Evolutionary conservation across 2,888 invertebrate genomes (phyloP), one percentile per base, ranked within the genome.

Genomic region (Anthoptus insignis): DNA sequence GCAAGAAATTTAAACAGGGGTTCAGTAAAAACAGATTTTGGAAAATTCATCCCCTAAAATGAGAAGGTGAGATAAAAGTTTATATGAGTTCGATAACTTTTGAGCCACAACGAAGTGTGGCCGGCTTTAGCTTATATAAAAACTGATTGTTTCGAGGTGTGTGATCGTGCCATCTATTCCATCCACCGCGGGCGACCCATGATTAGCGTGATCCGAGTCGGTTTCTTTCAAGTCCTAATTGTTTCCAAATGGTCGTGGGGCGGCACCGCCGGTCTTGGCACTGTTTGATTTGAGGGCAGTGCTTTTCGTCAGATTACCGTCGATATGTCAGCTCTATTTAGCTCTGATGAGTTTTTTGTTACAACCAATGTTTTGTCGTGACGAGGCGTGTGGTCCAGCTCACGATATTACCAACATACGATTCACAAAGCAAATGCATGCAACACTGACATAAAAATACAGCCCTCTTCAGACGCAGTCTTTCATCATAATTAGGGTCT

Each of bases 221-320:
- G 72, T 60, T 21, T 65, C 72, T 68, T 72, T 70, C 59, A 61
- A 64, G 64, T 45, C 54, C 37, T 64, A 64, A 66, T 64, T 65
- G 67, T 65, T 64, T 60, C 56, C 64, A 67, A 69, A 69, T 67
- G 61, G 42, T 47, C 39, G 8, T 9, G 49, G 68, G 69, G 70
- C 66, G 70, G 67, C 21, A 13, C 27, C 14, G 2, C 34, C 47
- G 47, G 47, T 7, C 47, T 24, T 22, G 5, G 32, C 70, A 53
- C 58, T 72, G 76, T 72, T 75, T 71, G 74, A 73, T 67, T 67
- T 70, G 70, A 54, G 54, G 32, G 53, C 64, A 61, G 64, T 50
- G 65, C 68, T 72, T 72, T 69, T 71, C 67, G 65, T 67, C 73
- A 72, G 70, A 72, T 76, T 76, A 76, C 65, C 71, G 59, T 67